Evolutionary conservation across 2,888 invertebrate genomes (phyloP).

Genomic region (Scaeva pyrastri): DNA sequence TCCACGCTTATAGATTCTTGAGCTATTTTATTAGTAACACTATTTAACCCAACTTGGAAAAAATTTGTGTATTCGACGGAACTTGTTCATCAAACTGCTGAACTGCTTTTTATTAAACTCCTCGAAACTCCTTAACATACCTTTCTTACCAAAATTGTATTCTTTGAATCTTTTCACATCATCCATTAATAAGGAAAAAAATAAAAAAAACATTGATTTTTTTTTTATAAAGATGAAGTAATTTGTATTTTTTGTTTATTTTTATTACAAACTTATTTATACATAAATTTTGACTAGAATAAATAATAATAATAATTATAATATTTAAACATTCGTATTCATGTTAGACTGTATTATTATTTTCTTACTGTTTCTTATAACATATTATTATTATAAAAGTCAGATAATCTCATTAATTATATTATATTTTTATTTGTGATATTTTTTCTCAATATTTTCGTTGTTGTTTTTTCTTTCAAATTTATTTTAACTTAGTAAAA

Average conservation of each 20-base stretch:
- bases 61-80: no score
- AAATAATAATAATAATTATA: slow-evolving; percentile 57
- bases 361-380: slow-evolving; percentile 27
- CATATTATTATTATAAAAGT: slow-evolving; percentile 54
- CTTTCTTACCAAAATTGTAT: neutral
- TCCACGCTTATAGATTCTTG: no score
- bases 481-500: slow-evolving; percentile 11
- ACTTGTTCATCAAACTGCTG: no score
- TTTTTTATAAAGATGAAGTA: slow-evolving; percentile 57
- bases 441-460: neutral
- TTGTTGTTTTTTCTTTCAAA: neutral
- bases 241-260: slow-evolving; percentile 67
- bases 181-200: neutral
- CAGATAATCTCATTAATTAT: slow-evolving; percentile 65
- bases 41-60: no score
- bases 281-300: slow-evolving; percentile 76
- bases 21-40: no score
- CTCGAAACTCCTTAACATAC: no score
- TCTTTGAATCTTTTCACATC: neutral
- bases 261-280: slow-evolving; percentile 74
- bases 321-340: slow-evolving; percentile 59
- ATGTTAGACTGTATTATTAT: slow-evolving; percentile 28
- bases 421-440: slow-evolving; percentile 35
- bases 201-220: neutral
- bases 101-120: no score